These are phyloP conservation scores for Dicerorhinus sumatrensis DNA, from an alignment of 2,113 vertebrate species.

Conservation along the genomic window DNA sequence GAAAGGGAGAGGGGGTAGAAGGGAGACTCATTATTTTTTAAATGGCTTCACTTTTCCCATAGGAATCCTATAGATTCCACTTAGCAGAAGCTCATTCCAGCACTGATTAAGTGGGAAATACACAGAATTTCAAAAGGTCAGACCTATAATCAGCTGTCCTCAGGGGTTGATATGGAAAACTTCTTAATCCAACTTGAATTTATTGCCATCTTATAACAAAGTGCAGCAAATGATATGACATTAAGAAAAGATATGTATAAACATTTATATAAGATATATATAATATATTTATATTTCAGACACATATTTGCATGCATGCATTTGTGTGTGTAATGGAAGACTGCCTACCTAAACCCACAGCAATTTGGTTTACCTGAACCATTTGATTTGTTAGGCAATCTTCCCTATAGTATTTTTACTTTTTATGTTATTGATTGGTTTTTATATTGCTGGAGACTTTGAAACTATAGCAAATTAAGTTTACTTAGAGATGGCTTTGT, in stretches of 20 bases:
- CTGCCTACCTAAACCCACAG: not conserved
- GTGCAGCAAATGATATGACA: conserved; percentile 69
- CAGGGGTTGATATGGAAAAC: conserved; percentile 87
- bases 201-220: conserved; percentile 83
- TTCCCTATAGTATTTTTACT: conserved; percentile 31
- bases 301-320: fast-evolving
- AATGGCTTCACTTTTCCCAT: conserved; percentile 89
- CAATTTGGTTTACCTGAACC: not conserved
- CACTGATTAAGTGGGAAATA: conserved; percentile 92
- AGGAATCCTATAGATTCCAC: conserved; percentile 88
- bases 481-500: not conserved
- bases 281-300: not conserved
- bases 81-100: conserved; percentile 90
- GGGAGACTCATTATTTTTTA: conserved; percentile 91
- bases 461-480: conserved; percentile 31
- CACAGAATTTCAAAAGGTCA: conserved; percentile 91
- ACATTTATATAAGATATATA: not conserved
- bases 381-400: conserved; percentile 12
- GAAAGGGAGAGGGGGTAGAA: conserved; percentile 61
- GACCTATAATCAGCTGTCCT: conserved; percentile 90
- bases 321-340: not conserved
- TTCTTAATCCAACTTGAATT: conserved; percentile 87
- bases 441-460: conserved; percentile 25
- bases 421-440: conserved; percentile 63
- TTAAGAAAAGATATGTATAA: conserved; percentile 37